Conservation (phyloP, 2,113 vertebrate genomes). For the Strigops habroptila region DNA sequence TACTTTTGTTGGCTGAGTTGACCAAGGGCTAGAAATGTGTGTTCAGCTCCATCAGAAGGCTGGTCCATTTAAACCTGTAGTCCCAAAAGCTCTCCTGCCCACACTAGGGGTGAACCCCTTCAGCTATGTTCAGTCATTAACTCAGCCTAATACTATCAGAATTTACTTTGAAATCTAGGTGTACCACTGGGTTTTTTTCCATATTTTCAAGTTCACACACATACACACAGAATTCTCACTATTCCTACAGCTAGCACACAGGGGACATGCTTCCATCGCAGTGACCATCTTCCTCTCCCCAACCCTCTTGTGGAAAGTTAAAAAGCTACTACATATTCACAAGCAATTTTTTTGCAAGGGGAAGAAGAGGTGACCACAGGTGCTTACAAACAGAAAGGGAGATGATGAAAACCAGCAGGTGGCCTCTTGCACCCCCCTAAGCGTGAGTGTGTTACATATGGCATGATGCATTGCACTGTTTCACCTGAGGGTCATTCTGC, state of each 20-base stretch:
- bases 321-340: neutral
- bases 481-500: accelerated
- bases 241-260: neutral
- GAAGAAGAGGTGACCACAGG: accelerated
- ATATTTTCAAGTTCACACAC: neutral
- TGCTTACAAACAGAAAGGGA: neutral
- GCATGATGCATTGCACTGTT: accelerated
- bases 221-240: neutral
- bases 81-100: neutral
- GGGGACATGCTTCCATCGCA: neutral
- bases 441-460: accelerated
- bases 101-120: neutral
- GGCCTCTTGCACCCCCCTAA: neutral
- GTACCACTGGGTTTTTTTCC: neutral
- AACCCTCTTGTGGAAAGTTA: neutral
- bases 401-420: neutral
- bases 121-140: neutral
- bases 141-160: neutral
- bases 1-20: neutral
- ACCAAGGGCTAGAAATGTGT: neutral
- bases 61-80: neutral
- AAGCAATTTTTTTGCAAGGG: neutral
- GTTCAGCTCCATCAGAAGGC: neutral
- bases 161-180: neutral
- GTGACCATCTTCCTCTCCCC: neutral